A percentile compares a stretch with the other conserved stretches of the same genome.
These are phyloP conservation scores for Eptatretus burgeri DNA, from an alignment of 2,113 vertebrate genomes.

Conservation along the genomic window DNA sequence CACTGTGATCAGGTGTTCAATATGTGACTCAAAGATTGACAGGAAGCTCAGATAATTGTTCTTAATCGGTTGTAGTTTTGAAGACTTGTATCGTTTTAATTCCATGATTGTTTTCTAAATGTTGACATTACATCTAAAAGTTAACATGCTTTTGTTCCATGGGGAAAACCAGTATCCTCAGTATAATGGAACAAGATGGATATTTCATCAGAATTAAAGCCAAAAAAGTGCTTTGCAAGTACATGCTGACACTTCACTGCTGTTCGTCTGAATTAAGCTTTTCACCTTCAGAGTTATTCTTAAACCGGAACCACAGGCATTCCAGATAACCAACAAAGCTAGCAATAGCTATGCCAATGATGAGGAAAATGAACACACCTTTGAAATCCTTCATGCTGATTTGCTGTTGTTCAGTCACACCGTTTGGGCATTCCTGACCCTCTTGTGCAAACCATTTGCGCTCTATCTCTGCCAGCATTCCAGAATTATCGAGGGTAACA, in stretches of 20 bases:
- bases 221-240: too few species aligned
- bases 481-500: neutral
- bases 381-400: constrained; percentile 5
- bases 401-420: neutral
- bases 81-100: too few species aligned
- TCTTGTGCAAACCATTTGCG: constrained; percentile 1
- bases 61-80: too few species aligned
- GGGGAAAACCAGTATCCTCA: too few species aligned
- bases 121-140: too few species aligned
- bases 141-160: too few species aligned
- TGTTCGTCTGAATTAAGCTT: neutral
- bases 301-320: neutral
- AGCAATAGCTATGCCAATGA: constrained; percentile 1
- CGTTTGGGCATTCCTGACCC: neutral
- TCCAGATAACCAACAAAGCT: neutral
- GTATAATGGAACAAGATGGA: too few species aligned
- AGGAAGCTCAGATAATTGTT: too few species aligned
- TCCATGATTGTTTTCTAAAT: too few species aligned
- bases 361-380: constrained; percentile 2
- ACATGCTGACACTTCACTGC: neutral
- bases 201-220: too few species aligned
- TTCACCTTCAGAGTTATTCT: neutral
- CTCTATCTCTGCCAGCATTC: constrained; percentile 1
- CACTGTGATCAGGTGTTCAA: too few species aligned
- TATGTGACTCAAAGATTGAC: too few species aligned